Evolutionary conservation across 2,888 invertebrate genomes (phyloP).

Genomic region (Chrysopilus asiliformis): DNA sequence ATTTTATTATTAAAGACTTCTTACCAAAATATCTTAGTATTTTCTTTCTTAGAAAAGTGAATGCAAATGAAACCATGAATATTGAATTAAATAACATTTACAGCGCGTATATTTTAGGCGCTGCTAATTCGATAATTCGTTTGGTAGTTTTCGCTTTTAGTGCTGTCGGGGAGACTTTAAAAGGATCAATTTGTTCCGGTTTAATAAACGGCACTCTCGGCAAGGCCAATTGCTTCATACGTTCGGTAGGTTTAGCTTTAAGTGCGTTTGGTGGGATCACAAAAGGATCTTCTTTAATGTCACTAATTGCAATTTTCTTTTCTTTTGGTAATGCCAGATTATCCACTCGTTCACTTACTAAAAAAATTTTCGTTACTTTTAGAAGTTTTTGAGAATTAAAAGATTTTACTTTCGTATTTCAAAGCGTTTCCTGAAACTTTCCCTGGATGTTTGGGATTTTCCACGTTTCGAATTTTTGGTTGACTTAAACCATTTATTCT

Average conservation of each 20-base stretch:
- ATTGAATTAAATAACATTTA: too few species aligned
- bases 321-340: conserved; percentile 17
- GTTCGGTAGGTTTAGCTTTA: conserved; percentile 36
- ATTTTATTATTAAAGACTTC: too few species aligned
- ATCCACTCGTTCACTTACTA: conserved; percentile 12
- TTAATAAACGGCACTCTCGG: conserved; percentile 25
- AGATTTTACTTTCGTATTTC: conserved; percentile 3
- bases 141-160: conserved; percentile 31
- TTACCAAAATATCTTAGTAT: too few species aligned
- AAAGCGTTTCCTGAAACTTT: not conserved
- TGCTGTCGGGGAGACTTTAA: conserved; percentile 30
- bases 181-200: conserved; percentile 21
- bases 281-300: conserved; percentile 39
- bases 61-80: too few species aligned
- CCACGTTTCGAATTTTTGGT: conserved; percentile 11
- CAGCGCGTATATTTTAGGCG: too few species aligned
- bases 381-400: not conserved
- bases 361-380: not conserved
- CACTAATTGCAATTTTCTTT: conserved; percentile 24
- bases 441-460: not conserved
- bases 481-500: conserved; percentile 23
- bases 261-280: conserved; percentile 37
- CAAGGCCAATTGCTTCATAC: conserved; percentile 37
- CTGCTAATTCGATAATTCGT: conserved; percentile 31
- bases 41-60: too few species aligned